A percentile compares a stretch with the other conserved stretches of the same genome.
Evolutionary conservation across 2,888 invertebrate species (phyloP).

Genomic region (Conops quadrifasciatus): DNA sequence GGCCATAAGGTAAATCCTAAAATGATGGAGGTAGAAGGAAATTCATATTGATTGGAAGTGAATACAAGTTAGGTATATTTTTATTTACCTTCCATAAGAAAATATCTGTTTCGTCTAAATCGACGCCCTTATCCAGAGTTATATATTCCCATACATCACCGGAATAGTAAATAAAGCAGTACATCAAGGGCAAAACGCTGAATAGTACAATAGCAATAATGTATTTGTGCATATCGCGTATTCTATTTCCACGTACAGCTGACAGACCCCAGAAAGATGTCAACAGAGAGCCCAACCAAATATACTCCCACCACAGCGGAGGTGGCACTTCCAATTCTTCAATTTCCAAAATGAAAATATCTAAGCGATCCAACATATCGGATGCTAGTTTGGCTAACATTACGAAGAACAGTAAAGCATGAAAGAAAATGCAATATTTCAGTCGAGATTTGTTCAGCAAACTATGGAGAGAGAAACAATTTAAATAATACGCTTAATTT

Average conservation of each 20-base stretch:
- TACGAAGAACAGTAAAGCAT: conserved; percentile 86
- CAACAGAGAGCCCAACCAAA: conserved; percentile 86
- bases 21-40: conserved; percentile 50
- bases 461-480: conserved; percentile 68
- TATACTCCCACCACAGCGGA: conserved; percentile 85
- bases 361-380: conserved; percentile 89
- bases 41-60: conserved; percentile 25
- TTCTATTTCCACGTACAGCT: conserved; percentile 85
- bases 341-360: conserved; percentile 92
- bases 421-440: conserved; percentile 93
- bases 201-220: conserved; percentile 82
- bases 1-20: conserved; percentile 88
- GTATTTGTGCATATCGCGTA: conserved; percentile 79
- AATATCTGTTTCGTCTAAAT: conserved; percentile 74
- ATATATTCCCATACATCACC: conserved; percentile 85
- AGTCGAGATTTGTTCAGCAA: conserved; percentile 95
- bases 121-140: conserved; percentile 67
- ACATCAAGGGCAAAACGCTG: conserved; percentile 82
- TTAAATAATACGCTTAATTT: not conserved
- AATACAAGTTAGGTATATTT: not conserved
- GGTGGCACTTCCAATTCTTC: conserved; percentile 92
- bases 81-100: conserved; percentile 81
- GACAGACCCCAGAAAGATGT: conserved; percentile 86
- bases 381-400: conserved; percentile 92
- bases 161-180: conserved; percentile 83